Evolutionary conservation across 30 jellyfish, hydroid and myxozoan species (phyloP), one percentile per base, ranked within the genome.

Genomic region (Rhopilema esculentum): DNA sequence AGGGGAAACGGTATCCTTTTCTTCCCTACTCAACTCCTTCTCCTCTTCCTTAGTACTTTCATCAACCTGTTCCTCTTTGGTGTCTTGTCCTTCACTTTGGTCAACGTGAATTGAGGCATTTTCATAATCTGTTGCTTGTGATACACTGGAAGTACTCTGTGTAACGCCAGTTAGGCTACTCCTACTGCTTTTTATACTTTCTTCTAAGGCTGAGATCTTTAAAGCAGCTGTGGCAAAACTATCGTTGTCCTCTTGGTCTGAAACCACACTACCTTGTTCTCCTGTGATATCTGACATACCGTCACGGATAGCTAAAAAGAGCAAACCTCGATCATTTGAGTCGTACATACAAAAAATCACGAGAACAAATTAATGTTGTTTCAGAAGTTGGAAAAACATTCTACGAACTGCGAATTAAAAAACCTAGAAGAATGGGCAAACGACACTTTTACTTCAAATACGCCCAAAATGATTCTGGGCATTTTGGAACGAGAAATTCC

Each of bases 241-340:
- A 27, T 87, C 96, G 16, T 66, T 49, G 67, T 87, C 96, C 27
- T 86, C 89, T 0, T 50, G 89, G 64, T 86, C 89, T 16, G 90
- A 73, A 22, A 62, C 79, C 1, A 70, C 63, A 27, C 96, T 77
- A 18, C 87, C 75, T 29, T 78, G 96, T 16, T 82, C 84, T 49
- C 79, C 96, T 6, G 90, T 77, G 15, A 93, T 81, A 62, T 93
- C 98, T 22, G 98, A 93, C 93, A 93, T 72, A 23, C 83, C 97
- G 82, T 93, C 98, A 33, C 90, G 79, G 53, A 77, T 85, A 24
- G 98, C 98, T 93, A 49, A 29, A 76, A 40, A 40, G 57, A 40
- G 57, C 57, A 12, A 6, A 40, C 12, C 9, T 40, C 57, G 9
- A 40, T 40, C 12, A 40, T 40, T 40, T 40, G 57, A 40, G 57